These are phyloP conservation scores for Patiria pectinifera DNA, from an alignment of 53 echinoderm and acorn worm species.

Conservation along the genomic window DNA sequence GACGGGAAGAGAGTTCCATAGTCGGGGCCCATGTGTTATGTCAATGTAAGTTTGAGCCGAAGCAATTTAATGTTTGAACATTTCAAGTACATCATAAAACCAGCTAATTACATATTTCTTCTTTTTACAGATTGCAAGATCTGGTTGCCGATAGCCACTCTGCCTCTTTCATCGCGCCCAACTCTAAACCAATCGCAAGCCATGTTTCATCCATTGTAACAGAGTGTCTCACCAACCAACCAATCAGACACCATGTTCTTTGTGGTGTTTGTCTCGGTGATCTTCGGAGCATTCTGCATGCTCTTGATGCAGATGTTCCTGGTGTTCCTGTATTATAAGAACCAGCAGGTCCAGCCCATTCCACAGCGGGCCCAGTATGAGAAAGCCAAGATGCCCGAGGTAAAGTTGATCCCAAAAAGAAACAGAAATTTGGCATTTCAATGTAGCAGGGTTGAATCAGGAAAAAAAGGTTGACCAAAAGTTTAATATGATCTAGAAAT, in stretches of 20 bases:
- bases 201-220: conserved; percentile 4
- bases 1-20: no score
- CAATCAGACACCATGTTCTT: conserved; percentile 81
- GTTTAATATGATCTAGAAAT: no score
- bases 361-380: conserved; percentile 83
- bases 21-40: no score
- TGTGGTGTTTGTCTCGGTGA: conserved; percentile 76
- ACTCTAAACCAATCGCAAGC: conserved; percentile 29
- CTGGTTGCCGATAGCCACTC: not conserved
- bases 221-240: not conserved
- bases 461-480: no score
- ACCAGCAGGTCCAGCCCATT: conserved; percentile 69
- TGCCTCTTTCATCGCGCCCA: not conserved
- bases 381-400: conserved; percentile 79
- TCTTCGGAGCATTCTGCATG: conserved; percentile 82
- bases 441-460: no score
- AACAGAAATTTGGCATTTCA: no score
- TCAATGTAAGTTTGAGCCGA: no score
- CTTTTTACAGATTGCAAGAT: not conserved
- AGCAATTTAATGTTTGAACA: no score
- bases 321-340: conserved; percentile 84
- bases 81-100: no score
- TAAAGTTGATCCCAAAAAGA: conserved; percentile 27
- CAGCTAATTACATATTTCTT: not conserved
- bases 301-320: conserved; percentile 76